A percentile compares a stretch with the other conserved stretches of the same genome.
Evolutionary conservation across 2,797 vertebrate species (phyloP).

Genomic region (Argentina silus): DNA sequence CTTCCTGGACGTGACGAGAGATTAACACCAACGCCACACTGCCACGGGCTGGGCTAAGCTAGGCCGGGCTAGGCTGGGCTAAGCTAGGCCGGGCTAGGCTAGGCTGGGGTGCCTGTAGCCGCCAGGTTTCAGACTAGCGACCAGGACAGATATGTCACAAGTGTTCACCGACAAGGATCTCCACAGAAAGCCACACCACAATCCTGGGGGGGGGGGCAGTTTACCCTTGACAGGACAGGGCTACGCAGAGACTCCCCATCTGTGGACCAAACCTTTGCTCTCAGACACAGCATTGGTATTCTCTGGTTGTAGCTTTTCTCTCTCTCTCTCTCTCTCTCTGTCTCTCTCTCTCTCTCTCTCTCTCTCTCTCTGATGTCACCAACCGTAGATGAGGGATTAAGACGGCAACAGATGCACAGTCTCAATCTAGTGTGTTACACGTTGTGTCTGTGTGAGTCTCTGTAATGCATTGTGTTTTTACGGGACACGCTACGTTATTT

Average conservation of each 20-base stretch:
- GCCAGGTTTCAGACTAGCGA: background rate
- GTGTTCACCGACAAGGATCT: background rate
- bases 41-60: conserved; percentile 55
- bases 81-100: too few relatives aligned
- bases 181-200: background rate
- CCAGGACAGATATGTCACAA: background rate
- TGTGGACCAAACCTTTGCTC: conserved; percentile 79
- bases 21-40: conserved; percentile 68
- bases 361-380: background rate
- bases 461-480: too few relatives aligned
- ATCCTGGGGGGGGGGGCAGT: conserved; percentile 45
- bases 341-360: too few relatives aligned
- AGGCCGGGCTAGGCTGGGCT: background rate
- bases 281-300: conserved; percentile 72
- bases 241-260: conserved; percentile 74
- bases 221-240: conserved; percentile 80
- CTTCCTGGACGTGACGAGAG: conserved; percentile 75
- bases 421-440: background rate
- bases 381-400: background rate
- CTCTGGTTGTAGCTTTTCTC: conserved; percentile 56
- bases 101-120: too few relatives aligned
- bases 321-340: too few relatives aligned
- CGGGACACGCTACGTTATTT: background rate
- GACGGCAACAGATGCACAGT: background rate
- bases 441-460: too few relatives aligned